Evolutionary conservation across 2,113 vertebrate genomes (phyloP).

Genomic region (Melanerpes aurifrons): DNA sequence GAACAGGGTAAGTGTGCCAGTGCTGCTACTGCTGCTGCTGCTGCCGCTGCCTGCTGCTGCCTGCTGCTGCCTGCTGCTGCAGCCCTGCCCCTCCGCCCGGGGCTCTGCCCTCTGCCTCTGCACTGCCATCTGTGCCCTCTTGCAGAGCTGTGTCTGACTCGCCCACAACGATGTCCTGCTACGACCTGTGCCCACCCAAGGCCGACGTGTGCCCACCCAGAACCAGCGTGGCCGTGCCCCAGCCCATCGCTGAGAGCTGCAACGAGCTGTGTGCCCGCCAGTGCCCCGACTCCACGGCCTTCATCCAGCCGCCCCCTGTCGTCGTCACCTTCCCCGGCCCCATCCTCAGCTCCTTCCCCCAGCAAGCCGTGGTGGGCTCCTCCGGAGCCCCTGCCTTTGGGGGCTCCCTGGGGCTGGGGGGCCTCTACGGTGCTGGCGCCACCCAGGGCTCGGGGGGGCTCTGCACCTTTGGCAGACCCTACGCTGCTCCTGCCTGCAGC

Average conservation of each 20-base stretch:
- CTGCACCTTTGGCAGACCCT: conserved; percentile 10
- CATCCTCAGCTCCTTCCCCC: conserved; percentile 62
- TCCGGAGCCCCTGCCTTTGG: not conserved
- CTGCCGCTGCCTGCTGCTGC: too few species aligned
- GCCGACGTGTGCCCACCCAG: not conserved
- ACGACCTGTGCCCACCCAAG: not conserved
- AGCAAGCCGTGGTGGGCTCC: conserved; percentile 24
- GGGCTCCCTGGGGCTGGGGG: not conserved
- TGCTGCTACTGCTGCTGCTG: too few species aligned
- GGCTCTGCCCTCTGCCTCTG: too few species aligned
- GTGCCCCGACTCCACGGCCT: not conserved
- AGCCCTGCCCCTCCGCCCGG: too few species aligned
- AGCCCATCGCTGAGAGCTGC: conserved; percentile 36
- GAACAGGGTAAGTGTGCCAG: too few species aligned
- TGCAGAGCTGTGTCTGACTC: too few species aligned
- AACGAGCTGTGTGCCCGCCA: not conserved
- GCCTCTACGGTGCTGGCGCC: not conserved
- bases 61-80: too few species aligned
- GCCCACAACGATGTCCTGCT: not conserved
- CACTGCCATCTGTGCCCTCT: too few species aligned
- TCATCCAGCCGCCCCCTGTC: not conserved
- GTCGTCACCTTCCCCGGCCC: conserved; percentile 35
- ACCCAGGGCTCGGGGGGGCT: not conserved
- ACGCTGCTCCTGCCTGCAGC: not conserved
- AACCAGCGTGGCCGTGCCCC: not conserved